Base-by-base conservation (phyloP, 1,140 invertebrate species). In the Nasonia longicornis region DNA sequence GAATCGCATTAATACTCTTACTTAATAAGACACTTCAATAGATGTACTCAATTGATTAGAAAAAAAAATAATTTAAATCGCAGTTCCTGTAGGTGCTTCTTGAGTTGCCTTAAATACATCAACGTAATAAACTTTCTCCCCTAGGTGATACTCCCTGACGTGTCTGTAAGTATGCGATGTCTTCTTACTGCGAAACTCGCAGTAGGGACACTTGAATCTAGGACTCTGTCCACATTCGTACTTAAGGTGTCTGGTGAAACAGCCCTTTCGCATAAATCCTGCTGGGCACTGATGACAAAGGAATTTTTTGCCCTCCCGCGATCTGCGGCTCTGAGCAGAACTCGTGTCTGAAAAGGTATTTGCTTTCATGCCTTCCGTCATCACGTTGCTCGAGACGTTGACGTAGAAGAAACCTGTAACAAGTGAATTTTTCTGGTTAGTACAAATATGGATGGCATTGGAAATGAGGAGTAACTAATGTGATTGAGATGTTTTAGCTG, bases 171-270 rank as follows among this genome's bases (percentile, higher is more conserved):
- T 67, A 26, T 77, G 63, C 6, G 63, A 82, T 1, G 83, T 84
- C 38, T 79, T 78, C 10, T 84, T 83, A 16, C 77, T 82, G 26
- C 48, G 79, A 35, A 79, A 85, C 3, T 77, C 92, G 88, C 95
- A 95, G 90, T 94, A 94, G 6, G 94, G 94, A 88, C 94, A 95
- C 85, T 93, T 93, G 86, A 95, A 95, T 86, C 95, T 93, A 2
- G 94, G 94, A 87, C 95, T 94, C 87, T 94, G 94, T 84, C 94
- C 94, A 88, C 95, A 95, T 88, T 95, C 94, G 93, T 94, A 95
- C 88, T 95, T 95, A 7, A 83, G 58, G 69, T 85, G 84, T n/a
- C 79, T 22, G 1, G 63, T 67, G 0, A 81, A 70, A 29, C 84
- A 84, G 66, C 79, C 84, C 48, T 82, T 82, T 67, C 84, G 83